Evolutionary conservation across 2,797 vertebrate genomes (phyloP), one percentile per base, ranked within the genome.

Genomic region (Mycteria americana): DNA sequence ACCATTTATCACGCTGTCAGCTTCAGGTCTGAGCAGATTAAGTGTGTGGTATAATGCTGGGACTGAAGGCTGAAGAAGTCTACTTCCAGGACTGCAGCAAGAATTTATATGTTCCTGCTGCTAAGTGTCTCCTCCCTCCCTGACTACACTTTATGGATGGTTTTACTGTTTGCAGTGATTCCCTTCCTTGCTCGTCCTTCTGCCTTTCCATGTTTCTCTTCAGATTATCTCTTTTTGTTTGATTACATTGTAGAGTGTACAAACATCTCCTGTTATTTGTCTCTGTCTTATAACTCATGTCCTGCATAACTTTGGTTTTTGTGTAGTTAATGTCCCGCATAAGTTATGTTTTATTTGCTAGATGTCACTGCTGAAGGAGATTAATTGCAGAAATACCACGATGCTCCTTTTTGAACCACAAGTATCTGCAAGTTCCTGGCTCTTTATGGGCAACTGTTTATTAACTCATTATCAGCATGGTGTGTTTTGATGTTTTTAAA

Each of bases 1-100:
- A 45, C 27, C 30, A 33, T 59, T 45, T 72, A 18, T 83, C 60
- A 27, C 0, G 1, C 30, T 84, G 75, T 41, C 69, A 62, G 21
- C 45, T 86, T 89, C 65, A 67, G 69, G 62, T 86, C 41, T 92
- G 76, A 89, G 72, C 53, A 85, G 72, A 62, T 57, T 54, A 76
- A 84, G 18, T 28, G 21, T 48, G 50, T 53, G 65, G 18, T 22
- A 15, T 48, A 88, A 33, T 23, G 19, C 31, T 51, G 64, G 31
- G 35, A 48, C 11, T 35, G 9, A 54, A 65, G 9, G 39, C 14
- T 88, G 84, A 54, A 77, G 39, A 83, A 33, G 35, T 48, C 46
- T 68, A 7, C 48, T 51, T 65, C 35, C 21, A 64, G 16, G 33
- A 43, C 15, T 65, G 13, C 13, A 33, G 43, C 8, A 67, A 67